Base-by-base conservation (phyloP, 2,888 invertebrate genomes). In the Trachelus troglodyta region DNA sequence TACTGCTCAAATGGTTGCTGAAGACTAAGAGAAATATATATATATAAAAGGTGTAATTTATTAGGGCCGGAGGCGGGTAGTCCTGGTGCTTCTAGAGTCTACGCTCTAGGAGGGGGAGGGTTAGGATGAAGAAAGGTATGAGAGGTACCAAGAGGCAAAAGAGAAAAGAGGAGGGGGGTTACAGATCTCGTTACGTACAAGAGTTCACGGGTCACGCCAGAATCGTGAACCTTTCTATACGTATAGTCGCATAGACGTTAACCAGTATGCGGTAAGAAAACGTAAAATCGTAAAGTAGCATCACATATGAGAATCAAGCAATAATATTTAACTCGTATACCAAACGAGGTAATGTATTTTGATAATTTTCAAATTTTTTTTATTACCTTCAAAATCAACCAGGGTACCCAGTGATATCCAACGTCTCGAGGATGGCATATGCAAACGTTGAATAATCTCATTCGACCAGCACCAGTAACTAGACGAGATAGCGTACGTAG, bases 161-260 rank as follows among this genome's bases (percentile, higher is more conserved):
- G 74, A 69, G 73, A 71, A 75, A 75, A 56, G 56, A 23, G 23
- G 23, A 15, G 9, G 23, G 2, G 56, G 23, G 23, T 23, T 23
- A 79, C 80, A 84, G 88, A 88, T 88, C 87, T 88, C 86, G 87
- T 87, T 88, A 87, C 89, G 89, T 86, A 86, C 86, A 85, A 89
- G 87, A 87, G 88, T 89, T 89, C 89, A 89, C 85, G 86, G 89
- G 89, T 89, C 89, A 89, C 87, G 87, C 86, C 87, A 88, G 89
- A 88, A 88, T 88, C 88, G 87, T 87, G 87, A 86, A 88, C 88
- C 86, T 78, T 76, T 23, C 56, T 56, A 23, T 56, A 56, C 56
- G 56, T 56, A 56, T 2, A 23, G 56, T 23, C 56, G 9, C 56
- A 56, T 9, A 23, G 56, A 40, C 40, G 15, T 15, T 40, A 40